Evolutionary conservation across 1,140 invertebrate genomes (phyloP).

Genomic region (Drosophila kepulauana): DNA sequence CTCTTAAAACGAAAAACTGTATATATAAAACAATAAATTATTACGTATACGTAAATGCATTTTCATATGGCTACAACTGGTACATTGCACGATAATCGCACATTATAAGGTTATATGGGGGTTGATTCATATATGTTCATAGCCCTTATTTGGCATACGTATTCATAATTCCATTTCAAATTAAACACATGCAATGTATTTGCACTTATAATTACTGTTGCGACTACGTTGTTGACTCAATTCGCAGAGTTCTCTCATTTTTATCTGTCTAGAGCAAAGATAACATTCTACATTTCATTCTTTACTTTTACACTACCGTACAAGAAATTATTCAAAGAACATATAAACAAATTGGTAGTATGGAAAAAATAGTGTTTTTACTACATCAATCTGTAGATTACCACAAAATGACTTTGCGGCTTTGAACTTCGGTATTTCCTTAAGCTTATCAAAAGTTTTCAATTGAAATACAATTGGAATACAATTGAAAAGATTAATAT

Average conservation of each 20-base stretch:
- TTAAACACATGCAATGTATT: neutral
- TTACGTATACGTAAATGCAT: conserved; percentile 23
- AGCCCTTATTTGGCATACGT: neutral
- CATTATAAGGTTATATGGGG: neutral
- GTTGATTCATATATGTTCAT: neutral
- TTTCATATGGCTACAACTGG: conserved; percentile 17
- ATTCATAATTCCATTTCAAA: neutral
- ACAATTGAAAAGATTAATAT: neutral
- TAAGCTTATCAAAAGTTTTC: neutral
- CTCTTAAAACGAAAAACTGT: conserved; percentile 16
- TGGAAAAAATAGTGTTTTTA: neutral
- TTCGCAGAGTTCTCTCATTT: neutral
- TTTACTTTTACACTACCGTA: too few species aligned
- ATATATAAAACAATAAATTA: conserved; percentile 32
- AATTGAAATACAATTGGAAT: neutral
- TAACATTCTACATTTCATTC: neutral
- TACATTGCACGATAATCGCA: neutral
- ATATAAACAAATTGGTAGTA: neutral
- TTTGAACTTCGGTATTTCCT: neutral
- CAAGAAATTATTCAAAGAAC: neutral
- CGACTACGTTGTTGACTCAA: neutral
- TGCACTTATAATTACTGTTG: neutral
- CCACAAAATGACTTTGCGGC: neutral
- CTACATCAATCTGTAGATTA: neutral
- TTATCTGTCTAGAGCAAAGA: neutral